These are phyloP conservation scores for Equus quagga DNA, from an alignment of 2,113 vertebrate genomes.

Conservation along the genomic window DNA sequence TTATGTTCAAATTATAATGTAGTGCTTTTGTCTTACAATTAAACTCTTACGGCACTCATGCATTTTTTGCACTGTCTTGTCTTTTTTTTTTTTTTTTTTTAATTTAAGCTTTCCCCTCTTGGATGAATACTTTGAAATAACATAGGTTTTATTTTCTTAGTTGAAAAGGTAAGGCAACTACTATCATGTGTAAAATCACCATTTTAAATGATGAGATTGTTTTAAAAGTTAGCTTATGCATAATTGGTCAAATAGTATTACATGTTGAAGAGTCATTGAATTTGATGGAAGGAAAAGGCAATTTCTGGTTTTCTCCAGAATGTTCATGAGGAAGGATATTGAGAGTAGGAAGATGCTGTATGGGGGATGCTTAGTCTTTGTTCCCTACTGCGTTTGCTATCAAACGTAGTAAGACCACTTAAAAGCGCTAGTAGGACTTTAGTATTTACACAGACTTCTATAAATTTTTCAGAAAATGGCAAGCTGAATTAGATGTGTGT, in stretches of 20 bases:
- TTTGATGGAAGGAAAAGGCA: neutral
- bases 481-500: neutral
- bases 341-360: neutral
- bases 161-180: conserved; percentile 63
- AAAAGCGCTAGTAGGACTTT: neutral
- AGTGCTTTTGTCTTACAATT: conserved; percentile 80
- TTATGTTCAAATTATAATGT: conserved; percentile 78
- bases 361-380: neutral
- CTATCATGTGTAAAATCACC: conserved; percentile 33
- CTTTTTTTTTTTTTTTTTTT: conserved; percentile 42
- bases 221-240: conserved; percentile 22
- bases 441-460: neutral
- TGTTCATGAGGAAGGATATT: neutral
- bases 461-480: neutral
- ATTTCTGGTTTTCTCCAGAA: neutral
- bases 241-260: neutral
- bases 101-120: conserved; percentile 21
- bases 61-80: conserved; percentile 74
- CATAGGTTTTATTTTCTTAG: conserved; percentile 54
- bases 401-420: neutral
- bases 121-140: conserved; percentile 46
- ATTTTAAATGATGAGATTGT: conserved; percentile 43
- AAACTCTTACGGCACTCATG: conserved; percentile 78
- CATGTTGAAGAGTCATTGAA: conserved; percentile 25
- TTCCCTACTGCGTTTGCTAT: neutral